Base-by-base conservation (phyloP, 2,888 invertebrate genomes). In the Mythimna ferrago region DNA sequence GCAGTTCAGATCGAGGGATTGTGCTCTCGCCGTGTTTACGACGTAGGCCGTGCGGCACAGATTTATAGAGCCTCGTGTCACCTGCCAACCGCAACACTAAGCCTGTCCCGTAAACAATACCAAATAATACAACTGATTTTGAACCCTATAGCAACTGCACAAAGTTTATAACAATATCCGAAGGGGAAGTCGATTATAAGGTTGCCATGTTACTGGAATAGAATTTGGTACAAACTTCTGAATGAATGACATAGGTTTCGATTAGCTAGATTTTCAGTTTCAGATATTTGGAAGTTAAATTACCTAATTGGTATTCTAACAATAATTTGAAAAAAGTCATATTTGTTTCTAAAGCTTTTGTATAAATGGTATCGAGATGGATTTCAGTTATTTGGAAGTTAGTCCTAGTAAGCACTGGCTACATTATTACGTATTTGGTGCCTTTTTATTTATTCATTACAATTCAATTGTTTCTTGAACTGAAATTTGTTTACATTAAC, bases 1-100 rank as follows among this genome's bases (percentile, higher is more conserved):
- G 85, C 87, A 80, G 88, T 91, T 90, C 87, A 93, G 91, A 93
- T 92, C 92, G 89, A 89, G 85, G 90, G 91, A 91, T 93, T 92
- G 87, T 89, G 87, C 90, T 88, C 87, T 86, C 86, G 86, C 86
- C 86, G 89, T 92, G 93, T 93, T 93, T 92, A 92, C 90, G 90
- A 89, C 83, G 86, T 84, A 89, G 89, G 89, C 89, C 87, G 87
- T 86, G 87, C 88, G 86, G 87, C 82, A 86, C 87, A 93, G 93
- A 95, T 94, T 95, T 94, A 95, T 94, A 92, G 93, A 90, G 89
- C 84, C 89, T 89, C 89, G 90, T 93, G 94, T 94, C 94, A 94
- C 94, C 94, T 94, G 94, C 92, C 93, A 93, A 87, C 93, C 90
- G 90, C 92, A 94, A 93, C 93, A 93, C 92, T 91, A 90, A 79